A percentile compares a stretch with the other conserved stretches of the same genome.
phyloP scores from a whole-genome alignment of 2,797 vertebrate genomes.

The Eulemur coronatus region DNA sequence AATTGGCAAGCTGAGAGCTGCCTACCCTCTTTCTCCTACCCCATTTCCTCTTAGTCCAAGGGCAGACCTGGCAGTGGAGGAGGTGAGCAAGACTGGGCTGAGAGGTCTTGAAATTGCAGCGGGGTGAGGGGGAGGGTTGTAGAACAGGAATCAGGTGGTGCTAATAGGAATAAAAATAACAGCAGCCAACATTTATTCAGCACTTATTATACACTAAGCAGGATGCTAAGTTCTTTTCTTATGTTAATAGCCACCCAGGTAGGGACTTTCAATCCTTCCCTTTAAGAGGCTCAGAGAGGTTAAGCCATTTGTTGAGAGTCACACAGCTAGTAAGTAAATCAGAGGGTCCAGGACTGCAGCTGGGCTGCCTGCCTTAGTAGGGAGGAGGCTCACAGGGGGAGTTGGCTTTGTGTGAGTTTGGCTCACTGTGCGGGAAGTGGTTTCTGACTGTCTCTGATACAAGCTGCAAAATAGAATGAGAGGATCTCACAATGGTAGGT shows the following conservation, averaged over 20 bases:
- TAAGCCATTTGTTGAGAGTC: neutral
- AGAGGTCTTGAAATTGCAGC: neutral
- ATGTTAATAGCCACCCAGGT: neutral
- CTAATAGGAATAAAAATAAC: neutral
- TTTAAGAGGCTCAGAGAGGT: conserved; percentile 8
- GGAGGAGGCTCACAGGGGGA: neutral
- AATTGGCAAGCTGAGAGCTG: neutral
- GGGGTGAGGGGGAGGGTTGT: neutral
- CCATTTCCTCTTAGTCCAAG: neutral
- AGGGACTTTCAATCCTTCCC: neutral
- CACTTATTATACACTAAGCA: neutral
- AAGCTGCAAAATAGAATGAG: neutral
- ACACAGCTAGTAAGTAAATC: neutral
- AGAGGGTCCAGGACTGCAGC: neutral
- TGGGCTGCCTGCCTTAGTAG: neutral
- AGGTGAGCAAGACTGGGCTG: neutral
- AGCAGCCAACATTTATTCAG: neutral
- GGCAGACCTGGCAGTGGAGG: neutral
- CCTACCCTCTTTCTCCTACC: neutral
- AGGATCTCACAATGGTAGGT: neutral
- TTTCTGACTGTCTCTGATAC: neutral
- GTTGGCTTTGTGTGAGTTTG: neutral
- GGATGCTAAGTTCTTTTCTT: neutral
- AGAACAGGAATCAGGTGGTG: neutral
- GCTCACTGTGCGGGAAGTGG: neutral